phyloP scores from a whole-genome alignment of 2,113 vertebrate genomes.

The Myotis brandtii region DNA sequence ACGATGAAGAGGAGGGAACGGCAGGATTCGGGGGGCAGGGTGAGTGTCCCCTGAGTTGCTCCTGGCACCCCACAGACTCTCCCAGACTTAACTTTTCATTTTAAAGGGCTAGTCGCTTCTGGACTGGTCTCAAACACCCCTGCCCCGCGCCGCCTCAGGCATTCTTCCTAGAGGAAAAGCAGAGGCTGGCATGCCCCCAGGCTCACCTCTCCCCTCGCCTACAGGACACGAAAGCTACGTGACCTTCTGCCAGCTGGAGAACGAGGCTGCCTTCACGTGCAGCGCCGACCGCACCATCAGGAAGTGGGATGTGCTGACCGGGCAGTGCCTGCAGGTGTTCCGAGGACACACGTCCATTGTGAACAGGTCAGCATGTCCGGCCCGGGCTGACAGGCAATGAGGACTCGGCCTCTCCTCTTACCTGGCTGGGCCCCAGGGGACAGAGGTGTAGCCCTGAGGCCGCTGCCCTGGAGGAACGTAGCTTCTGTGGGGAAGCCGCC shows the following conservation, averaged over 20 bases:
- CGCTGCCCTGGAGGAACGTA: neutral
- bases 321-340: slow-evolving; percentile 88
- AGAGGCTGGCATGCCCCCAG: rapidly evolving
- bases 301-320: slow-evolving; percentile 88
- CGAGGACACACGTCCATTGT: slow-evolving; percentile 89
- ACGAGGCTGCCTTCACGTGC: slow-evolving; percentile 89
- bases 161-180: neutral
- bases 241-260: slow-evolving; percentile 90
- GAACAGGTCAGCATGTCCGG: slow-evolving; percentile 84
- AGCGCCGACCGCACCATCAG: slow-evolving; percentile 88
- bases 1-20: neutral
- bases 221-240: slow-evolving; percentile 90
- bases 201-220: neutral
- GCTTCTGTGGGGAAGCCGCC: neutral
- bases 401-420: neutral
- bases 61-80: neutral
- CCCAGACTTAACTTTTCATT: neutral
- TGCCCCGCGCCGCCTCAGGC: neutral
- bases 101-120: neutral
- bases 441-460: neutral
- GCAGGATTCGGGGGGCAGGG: neutral
- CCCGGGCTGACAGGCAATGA: neutral
- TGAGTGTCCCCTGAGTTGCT: neutral
- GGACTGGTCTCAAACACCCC: neutral
- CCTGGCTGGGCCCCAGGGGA: neutral